Evolutionary conservation across 2,888 invertebrate species (phyloP), one percentile per base, ranked within the genome.

Genomic region (Coecobrya sp.): DNA sequence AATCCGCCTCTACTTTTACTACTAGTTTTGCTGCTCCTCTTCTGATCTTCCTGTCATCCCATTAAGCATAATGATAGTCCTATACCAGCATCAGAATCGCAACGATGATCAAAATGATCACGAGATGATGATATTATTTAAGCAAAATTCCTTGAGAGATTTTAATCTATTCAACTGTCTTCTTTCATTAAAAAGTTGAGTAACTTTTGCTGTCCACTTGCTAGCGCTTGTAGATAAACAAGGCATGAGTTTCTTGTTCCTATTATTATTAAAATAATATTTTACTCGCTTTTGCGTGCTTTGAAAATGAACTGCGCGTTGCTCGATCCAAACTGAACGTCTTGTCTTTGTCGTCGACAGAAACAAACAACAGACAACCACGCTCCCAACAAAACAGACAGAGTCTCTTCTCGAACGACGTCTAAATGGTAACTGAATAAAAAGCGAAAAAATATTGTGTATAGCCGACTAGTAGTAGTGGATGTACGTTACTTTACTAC

Each of bases 391-490:
- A 45, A 76, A 27, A 81, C 59, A 30, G 25, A 19, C 55, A 81
- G 81, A 81, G 81, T 59, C 81, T 55, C 81, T 81, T 81, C 81
- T 81, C 81, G 81, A 81, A 81, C 81, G 49, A 86, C 84, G 68
- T 68, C 86, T 68, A 86, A 86, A 86, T 86, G 86, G 86, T 86
- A 86, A 86, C 86, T 86, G 86, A 86, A 86, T 68, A 81, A 81
- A 81, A 81, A 86, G 81, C 55, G 16, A 55, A 81, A 49, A 81
- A 81, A 81, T 55, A 81, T 81, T 81, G 55, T 81, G 81, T 81
- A 30, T 55, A 81, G 81, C 55, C 36, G 59, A 81, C 10, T 73
- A 73, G 73, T 73, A 11, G 27, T 68, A 65, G 62, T n/a, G 30
- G 30, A 27, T 25, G 70, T 36, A 70, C 65, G 65, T 65, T 65